These are phyloP conservation scores for Zosterops hypoxanthus DNA, from an alignment of 2,113 vertebrate genomes.

Conservation along the genomic window DNA sequence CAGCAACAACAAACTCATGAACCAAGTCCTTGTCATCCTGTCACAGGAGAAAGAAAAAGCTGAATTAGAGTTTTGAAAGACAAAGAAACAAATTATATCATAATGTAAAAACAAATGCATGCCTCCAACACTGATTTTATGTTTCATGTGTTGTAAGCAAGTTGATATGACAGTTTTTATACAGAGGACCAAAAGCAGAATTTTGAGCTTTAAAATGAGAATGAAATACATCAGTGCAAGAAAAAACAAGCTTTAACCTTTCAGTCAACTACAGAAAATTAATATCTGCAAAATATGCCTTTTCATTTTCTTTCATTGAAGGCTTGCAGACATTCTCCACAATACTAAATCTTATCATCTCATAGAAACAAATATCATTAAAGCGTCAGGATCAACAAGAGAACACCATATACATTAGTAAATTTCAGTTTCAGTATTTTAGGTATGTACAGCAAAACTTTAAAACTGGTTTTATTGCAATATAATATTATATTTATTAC, in stretches of 20 bases:
- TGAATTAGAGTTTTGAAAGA: background rate
- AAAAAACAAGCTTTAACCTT: background rate
- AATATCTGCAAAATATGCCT: background rate
- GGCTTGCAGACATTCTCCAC: background rate
- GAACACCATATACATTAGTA: background rate
- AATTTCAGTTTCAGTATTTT: background rate
- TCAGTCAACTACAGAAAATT: background rate
- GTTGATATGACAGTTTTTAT: background rate
- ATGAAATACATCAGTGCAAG: background rate
- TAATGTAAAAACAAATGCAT: background rate
- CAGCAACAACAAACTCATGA: slow-evolving; percentile 94
- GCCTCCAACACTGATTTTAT: background rate
- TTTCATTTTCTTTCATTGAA: background rate
- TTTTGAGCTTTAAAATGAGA: background rate
- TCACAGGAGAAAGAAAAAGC: background rate
- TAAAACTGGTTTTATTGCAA: background rate
- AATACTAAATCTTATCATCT: background rate
- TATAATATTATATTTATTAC: background rate
- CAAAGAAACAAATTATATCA: background rate
- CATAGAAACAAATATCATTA: background rate
- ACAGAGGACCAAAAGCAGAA: background rate
- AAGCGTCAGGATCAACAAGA: background rate
- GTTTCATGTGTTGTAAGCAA: background rate
- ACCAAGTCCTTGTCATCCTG: slow-evolving; percentile 99
- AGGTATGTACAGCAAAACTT: background rate